A percentile compares a stretch with the other conserved stretches of the same genome.
Evolutionary conservation across 1,140 invertebrate species (phyloP).

Genomic region (Brachionus rubens): DNA sequence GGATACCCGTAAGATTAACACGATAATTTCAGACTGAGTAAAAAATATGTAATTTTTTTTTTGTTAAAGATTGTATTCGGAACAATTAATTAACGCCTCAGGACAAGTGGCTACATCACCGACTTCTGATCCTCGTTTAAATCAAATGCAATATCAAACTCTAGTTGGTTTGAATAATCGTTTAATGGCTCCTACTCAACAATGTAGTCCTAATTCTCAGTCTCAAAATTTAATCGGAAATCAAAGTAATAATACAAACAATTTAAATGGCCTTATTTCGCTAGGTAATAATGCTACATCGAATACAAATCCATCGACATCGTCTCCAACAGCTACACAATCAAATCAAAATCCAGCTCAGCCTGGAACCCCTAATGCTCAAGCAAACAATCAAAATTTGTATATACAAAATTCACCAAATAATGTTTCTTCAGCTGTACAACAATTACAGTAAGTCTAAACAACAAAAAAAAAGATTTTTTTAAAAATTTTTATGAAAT

Average conservation of each 20-base stretch:
- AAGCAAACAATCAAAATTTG: conserved; percentile 8
- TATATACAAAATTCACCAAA: conserved; percentile 21
- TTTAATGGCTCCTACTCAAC: background rate
- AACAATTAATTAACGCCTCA: background rate
- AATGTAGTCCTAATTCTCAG: conserved; percentile 26
- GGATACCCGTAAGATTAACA: conserved; percentile 34
- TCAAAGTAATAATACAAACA: background rate
- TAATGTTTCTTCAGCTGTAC: conserved; percentile 26
- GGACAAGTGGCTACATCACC: background rate
- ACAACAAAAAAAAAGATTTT: background rate
- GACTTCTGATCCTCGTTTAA: background rate
- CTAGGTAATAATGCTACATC: background rate
- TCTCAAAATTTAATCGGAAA: conserved; percentile 8
- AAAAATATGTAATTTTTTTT: background rate
- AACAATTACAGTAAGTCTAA: conserved; percentile 12
- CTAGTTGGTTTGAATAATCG: background rate
- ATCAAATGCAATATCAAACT: conserved; percentile 10
- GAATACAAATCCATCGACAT: background rate
- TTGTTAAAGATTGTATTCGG: background rate
- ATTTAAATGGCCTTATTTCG: background rate
- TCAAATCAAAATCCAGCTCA: background rate
- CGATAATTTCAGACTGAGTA: background rate
- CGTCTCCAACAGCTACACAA: background rate
- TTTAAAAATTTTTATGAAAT: background rate
- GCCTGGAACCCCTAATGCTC: background rate